Base-by-base conservation (phyloP, 2,888 invertebrate genomes). In the Noctua janthina region DNA sequence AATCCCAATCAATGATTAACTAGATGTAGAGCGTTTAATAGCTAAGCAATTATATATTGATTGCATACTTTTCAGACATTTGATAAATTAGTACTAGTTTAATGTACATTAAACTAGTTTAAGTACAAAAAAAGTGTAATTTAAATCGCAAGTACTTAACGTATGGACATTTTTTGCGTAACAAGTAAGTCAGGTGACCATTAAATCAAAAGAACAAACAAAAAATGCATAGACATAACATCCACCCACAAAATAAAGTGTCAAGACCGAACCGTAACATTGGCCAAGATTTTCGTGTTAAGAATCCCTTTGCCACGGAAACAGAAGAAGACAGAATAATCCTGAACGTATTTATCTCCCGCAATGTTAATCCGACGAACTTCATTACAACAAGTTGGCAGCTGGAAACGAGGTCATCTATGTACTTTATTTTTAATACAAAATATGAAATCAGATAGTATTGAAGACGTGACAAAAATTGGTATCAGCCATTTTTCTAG, bases 371-470 rank as follows among this genome's bases (percentile, higher is more conserved):
- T 87, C 90, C 87, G 74, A 82, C 82, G 82, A 87, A 82, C 82
- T 83, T 87, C 87, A 90, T 84, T 87, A 90, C 89, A 90, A 88
- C 87, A 82, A 90, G 83, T 90, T 90, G 91, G 89, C 90, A 90
- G 79, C 85, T 66, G 77, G 56, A 62, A 90, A 90, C 84, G 89
- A 89, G 90, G 91, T 90, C 89, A 88, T 82, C 84, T 83, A 84
- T 85, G 85, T 90, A 86, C 88, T 84, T 85, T 87, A 89, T 90
- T 91, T 90, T 89, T 88, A 87, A 87, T 87, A 84, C 75, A 88
- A 90, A 89, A 87, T 87, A 88, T 88, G 90, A 90, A 89, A 90
- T 87, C n/a, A 84, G 85, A 90, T 90, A 89, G 81, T 83, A 89
- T 86, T 89, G 88, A 87, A 89, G 85, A 80, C 82, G 79, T 80